Evolutionary conservation across 2,888 invertebrate species (phyloP), one percentile per base, ranked within the genome.

Genomic region (Chrysolina haemoptera): DNA sequence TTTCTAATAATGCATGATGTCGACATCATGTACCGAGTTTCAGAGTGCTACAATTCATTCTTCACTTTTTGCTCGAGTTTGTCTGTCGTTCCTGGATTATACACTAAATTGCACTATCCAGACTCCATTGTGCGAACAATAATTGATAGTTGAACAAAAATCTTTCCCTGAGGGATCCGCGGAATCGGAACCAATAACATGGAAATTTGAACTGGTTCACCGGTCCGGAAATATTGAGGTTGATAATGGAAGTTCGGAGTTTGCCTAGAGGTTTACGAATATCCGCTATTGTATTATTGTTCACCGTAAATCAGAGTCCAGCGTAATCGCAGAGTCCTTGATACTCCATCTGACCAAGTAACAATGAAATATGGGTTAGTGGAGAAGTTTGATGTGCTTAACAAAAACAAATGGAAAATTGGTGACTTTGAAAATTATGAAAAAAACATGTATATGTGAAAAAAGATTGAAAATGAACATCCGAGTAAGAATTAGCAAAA

Each of bases 121-220:
- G 12, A 20, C 16, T 11, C 18, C 18, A 20, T 20, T 22, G 11
- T 20, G 53, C 53, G 53, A 53, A 53, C 20, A 53, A 53, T 53
- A 53, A 53, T 53, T 53, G 53, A 53, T 53, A 53, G 53, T 53
- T 18, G 11, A 20, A 73, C 71, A 75, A 75, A 76, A 76, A 76
- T 71, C 70, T 46, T 55, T 70, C 66, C 75, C 77, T 70, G 46
- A 27, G 67, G 71, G 70, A 63, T 67, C 16, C 53, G 68, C 48
- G 70, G 75, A 76, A 80, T 78, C 76, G 70, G 70, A 76, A 75
- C 74, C 78, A 79, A 79, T 80, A 78, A 78, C 74, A 77, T 75
- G 78, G 76, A 79, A 80, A 80, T 79, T 77, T 70, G 76, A 77
- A 79, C 77, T 78, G 78, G 78, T 78, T 79, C 76, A 74, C 62